Conservation (phyloP, 2,113 vertebrate genomes). For the Struthidea cinerea region DNA sequence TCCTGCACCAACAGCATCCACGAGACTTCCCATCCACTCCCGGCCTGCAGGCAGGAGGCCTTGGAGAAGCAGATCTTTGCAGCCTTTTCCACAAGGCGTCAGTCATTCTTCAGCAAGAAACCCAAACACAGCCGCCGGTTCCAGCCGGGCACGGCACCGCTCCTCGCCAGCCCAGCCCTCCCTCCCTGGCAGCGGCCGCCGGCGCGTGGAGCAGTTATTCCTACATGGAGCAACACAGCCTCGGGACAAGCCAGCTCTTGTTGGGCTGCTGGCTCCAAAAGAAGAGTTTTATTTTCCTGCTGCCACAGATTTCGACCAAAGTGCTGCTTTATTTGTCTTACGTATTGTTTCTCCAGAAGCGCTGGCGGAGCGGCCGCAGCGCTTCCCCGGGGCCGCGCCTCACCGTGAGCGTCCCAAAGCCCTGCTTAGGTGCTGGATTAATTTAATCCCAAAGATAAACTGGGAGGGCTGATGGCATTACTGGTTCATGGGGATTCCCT, state of each 20-base stretch:
- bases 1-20: not conserved
- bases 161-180: not conserved
- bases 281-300: not conserved
- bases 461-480: not conserved
- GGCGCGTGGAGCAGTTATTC: not conserved
- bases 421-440: not conserved
- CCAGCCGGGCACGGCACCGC: not conserved
- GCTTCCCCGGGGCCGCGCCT: not conserved
- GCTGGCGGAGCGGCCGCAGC: rapidly evolving
- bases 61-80: not conserved
- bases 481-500: not conserved
- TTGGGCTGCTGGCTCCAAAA: not conserved
- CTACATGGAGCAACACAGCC: not conserved
- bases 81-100: constrained; percentile 8
- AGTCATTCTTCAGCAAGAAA: not conserved
- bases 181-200: not conserved
- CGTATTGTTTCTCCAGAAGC: not conserved
- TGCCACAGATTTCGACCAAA: not conserved
- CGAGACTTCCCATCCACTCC: not conserved
- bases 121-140: not conserved
- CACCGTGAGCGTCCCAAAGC: not conserved
- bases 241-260: constrained; percentile 36
- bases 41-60: not conserved
- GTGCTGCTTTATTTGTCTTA: not conserved
- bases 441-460: not conserved